phyloP scores from a whole-genome alignment of 2,113 vertebrate genomes.

The Arizona elegans region DNA sequence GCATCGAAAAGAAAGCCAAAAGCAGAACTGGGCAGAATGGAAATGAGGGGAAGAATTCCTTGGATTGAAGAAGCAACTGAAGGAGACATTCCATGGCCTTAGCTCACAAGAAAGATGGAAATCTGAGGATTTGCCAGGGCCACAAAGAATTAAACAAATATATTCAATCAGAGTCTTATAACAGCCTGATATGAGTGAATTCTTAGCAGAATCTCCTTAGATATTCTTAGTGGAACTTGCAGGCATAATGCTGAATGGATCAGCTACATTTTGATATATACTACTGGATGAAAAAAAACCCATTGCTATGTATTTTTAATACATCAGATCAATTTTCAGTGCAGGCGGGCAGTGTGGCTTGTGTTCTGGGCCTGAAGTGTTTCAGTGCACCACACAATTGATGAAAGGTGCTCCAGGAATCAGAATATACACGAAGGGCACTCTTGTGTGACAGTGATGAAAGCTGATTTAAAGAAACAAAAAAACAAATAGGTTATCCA shows the following conservation, averaged over 20 bases:
- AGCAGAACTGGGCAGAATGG: not conserved
- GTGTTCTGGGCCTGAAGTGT: not conserved
- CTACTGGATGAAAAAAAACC: not conserved
- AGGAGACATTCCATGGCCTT: not conserved
- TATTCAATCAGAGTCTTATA: not conserved
- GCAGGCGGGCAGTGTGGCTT: not conserved
- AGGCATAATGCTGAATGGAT: not conserved
- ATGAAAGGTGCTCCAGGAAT: not conserved
- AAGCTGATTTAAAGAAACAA: not conserved
- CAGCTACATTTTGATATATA: not conserved
- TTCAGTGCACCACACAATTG: not conserved
- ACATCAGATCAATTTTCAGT: not conserved
- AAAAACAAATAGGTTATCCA: not conserved
- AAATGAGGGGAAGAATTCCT: not conserved
- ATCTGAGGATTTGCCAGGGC: not conserved
- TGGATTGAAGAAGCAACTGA: not conserved
- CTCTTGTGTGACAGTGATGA: not conserved
- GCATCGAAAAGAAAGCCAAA: not conserved
- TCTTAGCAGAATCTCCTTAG: not conserved
- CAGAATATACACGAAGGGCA: not conserved
- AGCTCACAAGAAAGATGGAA: not conserved
- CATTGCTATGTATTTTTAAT: not conserved
- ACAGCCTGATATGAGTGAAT: not conserved
- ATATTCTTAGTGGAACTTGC: not conserved
- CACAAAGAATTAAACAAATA: not conserved